Base-by-base conservation (phyloP, 2,888 invertebrate genomes). In the Ormyrus rosae region DNA sequence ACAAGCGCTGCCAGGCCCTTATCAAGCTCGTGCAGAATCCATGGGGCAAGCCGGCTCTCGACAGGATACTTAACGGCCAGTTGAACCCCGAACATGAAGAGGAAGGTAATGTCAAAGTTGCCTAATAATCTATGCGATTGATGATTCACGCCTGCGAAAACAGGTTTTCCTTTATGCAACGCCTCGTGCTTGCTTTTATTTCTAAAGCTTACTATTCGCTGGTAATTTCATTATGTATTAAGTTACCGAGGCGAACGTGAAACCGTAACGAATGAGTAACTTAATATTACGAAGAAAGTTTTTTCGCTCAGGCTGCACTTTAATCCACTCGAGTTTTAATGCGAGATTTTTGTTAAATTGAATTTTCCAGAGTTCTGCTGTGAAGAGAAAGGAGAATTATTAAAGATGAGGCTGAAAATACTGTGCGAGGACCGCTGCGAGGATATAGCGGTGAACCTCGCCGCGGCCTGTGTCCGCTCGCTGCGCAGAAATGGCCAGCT, bases 391-490 rank as follows among this genome's bases (percentile, higher is more conserved):
- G 93, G 93, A 65, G 91, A 92, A 84, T 91, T 94, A 88, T 91
- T 94, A 86, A 91, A 92, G 87, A 92, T 93, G 90, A 92, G 94
- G 83, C 91, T 94, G 83, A 93, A 78, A 80, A 93, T 93, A 89
- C 92, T 94, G 84, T 93, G 93, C 85, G 92, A 93, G 85, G 92
- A 93, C 80, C 92, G 92, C 84, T 93, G 93, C 91, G 92, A 93
- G 89, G 94, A 94, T 88, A 90, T 94, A 82, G 94, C 94, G 83
- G 91, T 93, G 77, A 89, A 91, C 82, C 92, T 94, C 81, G 92
- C 93, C 53, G 89, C 92, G 77, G 92, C 93, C 13, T 92, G 94
- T 84, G 92, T 93, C 88, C 91, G 92, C 84, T 92, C 93, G 71
- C 91, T 92, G 77, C 90, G 92, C 61, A 85, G 90, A 76, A 89